Base-by-base conservation (phyloP, 2,797 vertebrate genomes). In the Alosa sapidissima region DNA sequence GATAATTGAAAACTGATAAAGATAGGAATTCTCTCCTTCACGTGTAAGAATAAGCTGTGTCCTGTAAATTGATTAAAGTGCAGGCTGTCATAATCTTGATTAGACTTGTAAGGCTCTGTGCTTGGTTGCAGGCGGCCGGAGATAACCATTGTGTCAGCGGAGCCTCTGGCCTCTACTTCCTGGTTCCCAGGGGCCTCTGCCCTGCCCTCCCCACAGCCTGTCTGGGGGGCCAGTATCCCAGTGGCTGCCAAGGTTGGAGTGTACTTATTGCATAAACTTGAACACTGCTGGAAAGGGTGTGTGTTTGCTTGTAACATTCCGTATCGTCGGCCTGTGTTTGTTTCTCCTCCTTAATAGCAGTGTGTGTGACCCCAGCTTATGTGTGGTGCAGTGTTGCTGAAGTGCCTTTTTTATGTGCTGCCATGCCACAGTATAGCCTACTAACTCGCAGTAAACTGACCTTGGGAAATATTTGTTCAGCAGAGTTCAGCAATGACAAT, bases 111-210 rank as follows among this genome's bases (percentile, higher is more conserved):
- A 14, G 4, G 52, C 83, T n/a, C 65, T 45, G 49, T 4, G 60
- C 49, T 81, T 72, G 16, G 21, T 86, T 90, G 81, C 84, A 99
- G 98, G 87, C 95, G 95, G 78, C 97, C 97, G 45, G 96, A 98
- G 94, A 98, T 98, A 92, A 98, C 97, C 82, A 96, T 98, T 81
- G 93, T 98, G 91, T 96, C 98, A 52, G 96, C 96, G 68, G 97
- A 98, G 90, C 97, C 97, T 0, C 92, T 98, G 87, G 93, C 91
- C 60, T 91, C 93, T 14, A 93, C 94, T 51, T 92, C 90, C 65
- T 97, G 97, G 96, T 97, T 97, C 92, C 92, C 95, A 54, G 95
- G 95, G 91, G 86, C 89, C 19, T 86, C 94, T 86, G 88, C 94
- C 6, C 88, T 94, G 87, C 94, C 95, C 5, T 88, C 93, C 51